A percentile compares a stretch with the other conserved stretches of the same genome.
phyloP scores from a whole-genome alignment of 2,888 invertebrate genomes.

The Trimorus sp. region DNA sequence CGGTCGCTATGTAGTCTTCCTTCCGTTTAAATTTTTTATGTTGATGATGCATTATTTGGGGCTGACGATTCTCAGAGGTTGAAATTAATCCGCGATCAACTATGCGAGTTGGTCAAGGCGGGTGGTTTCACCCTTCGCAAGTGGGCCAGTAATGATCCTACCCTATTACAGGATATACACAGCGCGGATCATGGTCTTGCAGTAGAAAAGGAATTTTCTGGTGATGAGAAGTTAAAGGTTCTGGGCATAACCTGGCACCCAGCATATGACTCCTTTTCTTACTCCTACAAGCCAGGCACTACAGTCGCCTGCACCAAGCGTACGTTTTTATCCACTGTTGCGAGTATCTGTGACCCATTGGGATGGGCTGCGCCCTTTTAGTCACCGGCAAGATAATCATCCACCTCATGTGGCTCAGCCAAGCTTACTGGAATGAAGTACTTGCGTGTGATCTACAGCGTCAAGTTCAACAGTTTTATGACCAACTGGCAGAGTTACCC shows the following conservation, averaged over 20 bases:
- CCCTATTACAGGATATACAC: background rate
- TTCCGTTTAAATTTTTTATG: slow-evolving; percentile 33
- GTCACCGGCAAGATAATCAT: slow-evolving; percentile 26
- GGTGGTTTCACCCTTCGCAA: slow-evolving; percentile 15
- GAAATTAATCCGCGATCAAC: no score
- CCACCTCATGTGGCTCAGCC: no score
- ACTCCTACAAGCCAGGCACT: background rate
- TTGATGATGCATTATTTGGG: slow-evolving; percentile 24
- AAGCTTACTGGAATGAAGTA: background rate
- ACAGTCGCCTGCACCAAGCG: slow-evolving; percentile 5
- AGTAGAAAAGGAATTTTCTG: background rate
- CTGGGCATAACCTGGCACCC: slow-evolving; percentile 15
- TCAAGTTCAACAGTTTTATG: no score
- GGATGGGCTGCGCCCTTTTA: slow-evolving; percentile 41
- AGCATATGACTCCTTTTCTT: background rate
- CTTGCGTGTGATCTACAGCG: no score
- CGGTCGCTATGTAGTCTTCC: slow-evolving; percentile 25
- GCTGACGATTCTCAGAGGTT: background rate
- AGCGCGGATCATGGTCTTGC: slow-evolving; percentile 16
- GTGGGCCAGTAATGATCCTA: slow-evolving; percentile 17
- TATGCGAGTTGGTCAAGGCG: slow-evolving; percentile 6
- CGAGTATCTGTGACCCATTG: slow-evolving; percentile 44
- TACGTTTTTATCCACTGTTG: slow-evolving; percentile 7
- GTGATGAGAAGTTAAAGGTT: slow-evolving; percentile 8
- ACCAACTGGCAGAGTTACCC: no score